Evolutionary conservation across 2,888 invertebrate species (phyloP), one percentile per base, ranked within the genome.

Genomic region (Griposia aprilina): DNA sequence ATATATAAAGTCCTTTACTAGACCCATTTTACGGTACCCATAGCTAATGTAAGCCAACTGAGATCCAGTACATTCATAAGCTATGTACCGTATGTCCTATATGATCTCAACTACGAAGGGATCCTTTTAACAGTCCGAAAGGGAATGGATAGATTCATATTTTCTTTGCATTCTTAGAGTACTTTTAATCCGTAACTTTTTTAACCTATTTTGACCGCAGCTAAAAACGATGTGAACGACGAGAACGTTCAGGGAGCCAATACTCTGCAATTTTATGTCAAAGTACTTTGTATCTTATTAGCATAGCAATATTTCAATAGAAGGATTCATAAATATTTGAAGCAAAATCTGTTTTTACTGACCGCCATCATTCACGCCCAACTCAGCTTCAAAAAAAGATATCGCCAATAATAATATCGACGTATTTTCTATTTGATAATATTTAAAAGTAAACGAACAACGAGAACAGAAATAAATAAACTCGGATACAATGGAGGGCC

Each of bases 381-480:
- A 66, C 26, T 63, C 62, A 11, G 55, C 17, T 62, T 74, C 20
- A 63, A 74, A 82, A 83, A 70, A 67, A 78, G 48, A 55, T 26
- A 65, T 68, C 63, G 59, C 60, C 3, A 65, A 71, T 60, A 79
- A 78, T 59, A 69, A 63, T 23, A 81, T 73, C 52, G 66, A 71
- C 20, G 20, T 41, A 17, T 66, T 81, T 80, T 69, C 63, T 63
- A 55, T 50, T 74, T 68, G 5, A 52, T 41, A 41, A 75, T 76
- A 68, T 73, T 75, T 52, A 36, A 70, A 71, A 81, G 72, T 76
- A 83, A 83, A 68, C 52, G 69, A 70, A 73, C 68, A 82, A 81
- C 57, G 77, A 73, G 71, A 76, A 36, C 26, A 70, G 66, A 75
- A 78, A 82, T 81, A 80, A 84, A 84, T 78, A 85, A 60, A 74